These are phyloP conservation scores for Otocyon megalotis DNA, from an alignment of 2,113 vertebrate species.

Conservation along the genomic window DNA sequence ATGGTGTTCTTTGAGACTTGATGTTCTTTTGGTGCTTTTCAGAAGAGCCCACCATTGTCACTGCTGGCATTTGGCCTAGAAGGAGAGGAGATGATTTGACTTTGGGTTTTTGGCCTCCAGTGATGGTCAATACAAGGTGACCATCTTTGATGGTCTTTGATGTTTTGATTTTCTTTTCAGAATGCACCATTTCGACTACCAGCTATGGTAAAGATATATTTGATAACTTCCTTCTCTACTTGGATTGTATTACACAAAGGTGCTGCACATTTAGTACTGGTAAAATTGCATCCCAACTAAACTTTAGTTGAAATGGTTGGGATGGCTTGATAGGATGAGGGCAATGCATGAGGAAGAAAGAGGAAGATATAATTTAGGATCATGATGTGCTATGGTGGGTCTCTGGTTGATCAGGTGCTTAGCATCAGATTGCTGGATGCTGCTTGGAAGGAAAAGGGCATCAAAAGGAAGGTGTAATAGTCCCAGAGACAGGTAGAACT, in stretches of 20 bases:
- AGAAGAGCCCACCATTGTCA: conserved; percentile 54
- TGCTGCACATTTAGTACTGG: not conserved
- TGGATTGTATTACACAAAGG: not conserved
- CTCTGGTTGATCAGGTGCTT: not conserved
- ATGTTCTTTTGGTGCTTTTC: conserved; percentile 80
- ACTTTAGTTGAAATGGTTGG: not conserved
- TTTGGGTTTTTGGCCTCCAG: not conserved
- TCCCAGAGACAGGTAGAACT: not conserved
- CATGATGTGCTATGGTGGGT: not conserved
- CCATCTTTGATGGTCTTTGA: not conserved
- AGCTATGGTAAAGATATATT: not conserved
- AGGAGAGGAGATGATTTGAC: conserved; percentile 14
- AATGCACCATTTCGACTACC: not conserved
- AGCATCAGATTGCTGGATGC: not conserved
- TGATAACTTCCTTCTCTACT: not conserved
- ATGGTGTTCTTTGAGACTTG: conserved; percentile 80
- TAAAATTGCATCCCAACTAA: not conserved
- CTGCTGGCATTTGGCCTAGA: conserved; percentile 55
- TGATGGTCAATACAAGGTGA: conserved; percentile 42
- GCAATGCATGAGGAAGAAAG: not conserved
- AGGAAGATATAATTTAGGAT: not conserved
- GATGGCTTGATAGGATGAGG: not conserved
- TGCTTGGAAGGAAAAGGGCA: not conserved
- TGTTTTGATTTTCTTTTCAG: conserved; percentile 26
- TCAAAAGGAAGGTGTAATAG: not conserved